Conservation (phyloP, 2,888 invertebrate genomes). For the Xylophagus ater region DNA sequence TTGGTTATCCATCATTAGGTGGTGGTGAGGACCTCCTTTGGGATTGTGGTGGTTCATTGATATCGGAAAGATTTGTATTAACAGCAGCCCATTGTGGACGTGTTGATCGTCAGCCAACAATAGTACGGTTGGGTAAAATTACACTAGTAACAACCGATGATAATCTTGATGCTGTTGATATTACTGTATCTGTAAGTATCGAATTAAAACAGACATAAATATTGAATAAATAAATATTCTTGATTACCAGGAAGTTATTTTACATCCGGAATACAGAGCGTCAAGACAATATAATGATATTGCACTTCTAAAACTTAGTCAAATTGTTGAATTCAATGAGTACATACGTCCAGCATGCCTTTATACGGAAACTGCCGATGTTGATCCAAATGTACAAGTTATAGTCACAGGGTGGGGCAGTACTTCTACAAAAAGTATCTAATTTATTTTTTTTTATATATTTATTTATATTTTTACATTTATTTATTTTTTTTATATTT, state of each 20-base stretch:
- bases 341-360: constrained; percentile 23
- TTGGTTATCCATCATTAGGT: constrained; percentile 10
- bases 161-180: constrained; percentile 5
- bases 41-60: constrained; percentile 16
- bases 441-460: background rate
- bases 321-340: constrained; percentile 10
- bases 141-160: constrained; percentile 4
- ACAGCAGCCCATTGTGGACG: constrained; percentile 18
- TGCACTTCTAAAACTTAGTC: constrained; percentile 20
- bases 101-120: constrained; percentile 5
- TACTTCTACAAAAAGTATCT: constrained; percentile 16
- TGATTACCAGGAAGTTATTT: constrained; percentile 13
- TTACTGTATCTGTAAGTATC: constrained; percentile 9
- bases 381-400: constrained; percentile 10
- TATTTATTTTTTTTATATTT: constrained; percentile 6
- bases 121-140: constrained; percentile 16
- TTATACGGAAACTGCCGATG: constrained; percentile 17
- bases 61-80: constrained; percentile 14
- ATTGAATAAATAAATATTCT: background rate
- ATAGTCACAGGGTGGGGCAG: constrained; percentile 24
- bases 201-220: background rate
- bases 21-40: constrained; percentile 2
- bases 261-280: constrained; percentile 15
- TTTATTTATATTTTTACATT: constrained; percentile 7
- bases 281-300: constrained; percentile 21